phyloP scores from a whole-genome alignment of 1,140 invertebrate genomes.

The Parasteatoda tepidariorum region DNA sequence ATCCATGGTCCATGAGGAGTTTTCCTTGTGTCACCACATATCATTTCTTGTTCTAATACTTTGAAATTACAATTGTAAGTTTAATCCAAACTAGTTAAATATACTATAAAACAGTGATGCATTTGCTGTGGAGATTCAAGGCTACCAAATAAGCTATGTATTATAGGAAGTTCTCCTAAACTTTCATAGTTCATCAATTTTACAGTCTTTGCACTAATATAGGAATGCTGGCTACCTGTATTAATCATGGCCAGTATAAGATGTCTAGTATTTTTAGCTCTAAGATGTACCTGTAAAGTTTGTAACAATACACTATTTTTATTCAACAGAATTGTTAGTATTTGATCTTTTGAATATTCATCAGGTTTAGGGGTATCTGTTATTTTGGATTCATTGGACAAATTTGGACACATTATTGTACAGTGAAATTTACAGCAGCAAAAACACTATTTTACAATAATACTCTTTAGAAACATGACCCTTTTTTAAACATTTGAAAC shows the following conservation, averaged over 20 bases:
- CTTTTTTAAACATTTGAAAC: background rate
- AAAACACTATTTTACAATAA: background rate
- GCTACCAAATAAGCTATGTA: constrained; percentile 5
- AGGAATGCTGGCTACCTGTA: background rate
- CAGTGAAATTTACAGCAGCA: background rate
- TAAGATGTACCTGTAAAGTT: too few relatives aligned
- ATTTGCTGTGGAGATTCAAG: background rate
- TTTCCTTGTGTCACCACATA: background rate
- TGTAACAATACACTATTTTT: background rate
- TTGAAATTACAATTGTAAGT: background rate
- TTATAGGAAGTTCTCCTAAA: background rate
- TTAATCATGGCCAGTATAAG: background rate
- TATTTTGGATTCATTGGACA: background rate
- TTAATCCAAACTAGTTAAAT: background rate
- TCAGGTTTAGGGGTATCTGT: background rate
- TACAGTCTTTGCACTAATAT: background rate
- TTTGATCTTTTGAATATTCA: background rate
- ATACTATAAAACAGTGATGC: background rate
- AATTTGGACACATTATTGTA: background rate
- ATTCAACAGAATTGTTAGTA: background rate
- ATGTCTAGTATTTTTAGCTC: background rate
- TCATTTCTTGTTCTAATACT: background rate
- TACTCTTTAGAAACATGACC: background rate
- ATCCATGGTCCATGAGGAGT: background rate
- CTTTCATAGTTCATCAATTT: background rate